Conservation (phyloP, 2,888 invertebrate species). For the Caradrina clavipalpis region DNA sequence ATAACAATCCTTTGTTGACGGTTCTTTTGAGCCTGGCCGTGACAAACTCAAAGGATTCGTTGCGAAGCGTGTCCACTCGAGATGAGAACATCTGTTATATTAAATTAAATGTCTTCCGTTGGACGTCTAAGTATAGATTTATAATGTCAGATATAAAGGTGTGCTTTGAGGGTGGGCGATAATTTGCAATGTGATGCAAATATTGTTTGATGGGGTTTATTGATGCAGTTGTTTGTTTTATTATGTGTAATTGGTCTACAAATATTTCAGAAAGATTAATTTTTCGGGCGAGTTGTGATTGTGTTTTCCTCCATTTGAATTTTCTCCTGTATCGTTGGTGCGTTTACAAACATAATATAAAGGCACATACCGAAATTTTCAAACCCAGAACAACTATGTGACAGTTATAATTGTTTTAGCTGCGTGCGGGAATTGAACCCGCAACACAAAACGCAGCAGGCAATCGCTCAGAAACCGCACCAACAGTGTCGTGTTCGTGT, state of each 20-base stretch:
- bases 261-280: neutral
- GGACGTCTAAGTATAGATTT: slow-evolving; percentile 73
- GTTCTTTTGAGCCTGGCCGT: slow-evolving; percentile 82
- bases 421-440: no score
- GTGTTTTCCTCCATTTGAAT: no score
- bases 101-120: slow-evolving; percentile 84
- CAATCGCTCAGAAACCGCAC: no score
- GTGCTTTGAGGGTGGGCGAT: slow-evolving; percentile 58
- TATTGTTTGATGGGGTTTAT: neutral
- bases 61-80: slow-evolving; percentile 79
- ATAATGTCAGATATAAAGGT: slow-evolving; percentile 70
- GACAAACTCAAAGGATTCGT: slow-evolving; percentile 87
- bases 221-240: neutral
- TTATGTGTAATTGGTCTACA: no score
- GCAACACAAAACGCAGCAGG: no score
- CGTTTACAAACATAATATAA: no score
- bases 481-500: no score
- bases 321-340: no score
- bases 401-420: no score
- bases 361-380: no score
- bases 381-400: no score
- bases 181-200: slow-evolving; percentile 57
- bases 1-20: slow-evolving; percentile 86
- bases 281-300: no score
- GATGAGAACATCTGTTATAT: slow-evolving; percentile 85